These are phyloP conservation scores for Ferdinandea cuprea DNA, from an alignment of 2,888 invertebrate genomes.

Conservation along the genomic window DNA sequence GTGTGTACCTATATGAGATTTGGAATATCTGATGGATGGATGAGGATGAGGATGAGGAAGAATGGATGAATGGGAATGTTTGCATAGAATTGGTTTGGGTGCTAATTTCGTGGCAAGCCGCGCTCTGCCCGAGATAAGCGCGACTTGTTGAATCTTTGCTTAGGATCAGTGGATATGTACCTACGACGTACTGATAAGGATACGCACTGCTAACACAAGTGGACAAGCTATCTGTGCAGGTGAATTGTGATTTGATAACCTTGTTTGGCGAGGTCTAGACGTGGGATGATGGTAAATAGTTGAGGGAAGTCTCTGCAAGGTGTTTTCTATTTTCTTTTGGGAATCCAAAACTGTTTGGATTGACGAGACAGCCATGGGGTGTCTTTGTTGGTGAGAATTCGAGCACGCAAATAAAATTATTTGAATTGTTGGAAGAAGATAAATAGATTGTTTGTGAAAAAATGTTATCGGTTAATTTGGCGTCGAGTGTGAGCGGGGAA, in stretches of 20 bases:
- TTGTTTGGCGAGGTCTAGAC: neutral
- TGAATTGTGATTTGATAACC: slow-evolving; percentile 14
- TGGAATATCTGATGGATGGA: neutral
- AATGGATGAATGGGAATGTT: slow-evolving; percentile 25
- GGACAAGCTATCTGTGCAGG: slow-evolving; percentile 12
- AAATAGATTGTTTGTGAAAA: no score
- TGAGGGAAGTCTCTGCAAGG: no score
- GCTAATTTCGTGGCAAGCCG: slow-evolving; percentile 67
- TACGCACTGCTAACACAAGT: neutral
- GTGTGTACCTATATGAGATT: slow-evolving; percentile 4
- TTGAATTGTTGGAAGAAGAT: no score
- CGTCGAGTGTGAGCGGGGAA: no score
- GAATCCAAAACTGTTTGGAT: no score
- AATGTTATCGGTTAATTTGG: no score
- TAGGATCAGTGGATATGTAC: slow-evolving; percentile 27
- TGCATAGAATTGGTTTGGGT: slow-evolving; percentile 40
- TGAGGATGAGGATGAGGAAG: slow-evolving; percentile 23
- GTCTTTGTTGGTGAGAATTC: no score
- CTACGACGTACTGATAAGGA: slow-evolving; percentile 15
- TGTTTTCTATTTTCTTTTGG: no score
- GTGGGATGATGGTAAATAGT: neutral
- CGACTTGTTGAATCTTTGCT: slow-evolving; percentile 33
- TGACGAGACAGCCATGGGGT: no score
- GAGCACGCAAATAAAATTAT: no score
- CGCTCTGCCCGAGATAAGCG: slow-evolving; percentile 48